Evolutionary conservation across 2,888 invertebrate genomes (phyloP).

Genomic region (Shargacucullia verbasci): DNA sequence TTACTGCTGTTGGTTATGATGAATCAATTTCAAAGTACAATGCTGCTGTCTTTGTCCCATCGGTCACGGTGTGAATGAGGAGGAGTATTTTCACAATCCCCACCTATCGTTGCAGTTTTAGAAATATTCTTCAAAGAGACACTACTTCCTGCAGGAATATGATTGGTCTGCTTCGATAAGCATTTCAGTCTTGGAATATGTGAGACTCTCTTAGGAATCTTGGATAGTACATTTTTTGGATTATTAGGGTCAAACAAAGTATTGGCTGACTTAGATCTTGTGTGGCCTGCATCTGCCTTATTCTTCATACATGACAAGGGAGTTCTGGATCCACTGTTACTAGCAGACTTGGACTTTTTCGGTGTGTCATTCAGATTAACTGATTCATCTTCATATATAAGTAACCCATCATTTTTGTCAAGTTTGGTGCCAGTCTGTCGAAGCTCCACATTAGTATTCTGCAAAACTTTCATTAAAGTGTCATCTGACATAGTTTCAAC

Average conservation of each 20-base stretch:
- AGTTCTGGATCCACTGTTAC: slow-evolving; percentile 78
- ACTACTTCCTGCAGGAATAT: slow-evolving; percentile 70
- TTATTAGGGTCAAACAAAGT: slow-evolving; percentile 75
- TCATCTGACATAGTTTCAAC: slow-evolving; percentile 86
- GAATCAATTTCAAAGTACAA: slow-evolving; percentile 74
- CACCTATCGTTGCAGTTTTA: slow-evolving; percentile 70
- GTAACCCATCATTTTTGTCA: slow-evolving; percentile 82
- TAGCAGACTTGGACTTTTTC: slow-evolving; percentile 75
- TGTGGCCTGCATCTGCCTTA: slow-evolving; percentile 74
- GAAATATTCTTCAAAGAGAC: slow-evolving; percentile 78
- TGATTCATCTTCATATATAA: slow-evolving; percentile 90
- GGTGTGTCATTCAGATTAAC: slow-evolving; percentile 70
- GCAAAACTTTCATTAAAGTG: slow-evolving; percentile 79
- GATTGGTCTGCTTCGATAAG: slow-evolving; percentile 70
- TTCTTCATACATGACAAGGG: slow-evolving; percentile 87
- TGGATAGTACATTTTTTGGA: slow-evolving; percentile 62
- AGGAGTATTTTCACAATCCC: slow-evolving; percentile 86
- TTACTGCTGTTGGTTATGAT: slow-evolving; percentile 19
- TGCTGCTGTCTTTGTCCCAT: slow-evolving; percentile 86
- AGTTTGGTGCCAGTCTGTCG: slow-evolving; percentile 63
- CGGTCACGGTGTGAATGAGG: slow-evolving; percentile 84
- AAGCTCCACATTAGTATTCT: slow-evolving; percentile 77
- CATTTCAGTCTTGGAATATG: slow-evolving; percentile 84
- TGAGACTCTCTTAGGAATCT: slow-evolving; percentile 74
- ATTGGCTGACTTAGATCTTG: slow-evolving; percentile 84